Percentiles rank a stretch among this genome's conserved stretches.
These are phyloP conservation scores for Glareola pratincola DNA, from an alignment of 2,113 vertebrate species.

Conservation along the genomic window DNA sequence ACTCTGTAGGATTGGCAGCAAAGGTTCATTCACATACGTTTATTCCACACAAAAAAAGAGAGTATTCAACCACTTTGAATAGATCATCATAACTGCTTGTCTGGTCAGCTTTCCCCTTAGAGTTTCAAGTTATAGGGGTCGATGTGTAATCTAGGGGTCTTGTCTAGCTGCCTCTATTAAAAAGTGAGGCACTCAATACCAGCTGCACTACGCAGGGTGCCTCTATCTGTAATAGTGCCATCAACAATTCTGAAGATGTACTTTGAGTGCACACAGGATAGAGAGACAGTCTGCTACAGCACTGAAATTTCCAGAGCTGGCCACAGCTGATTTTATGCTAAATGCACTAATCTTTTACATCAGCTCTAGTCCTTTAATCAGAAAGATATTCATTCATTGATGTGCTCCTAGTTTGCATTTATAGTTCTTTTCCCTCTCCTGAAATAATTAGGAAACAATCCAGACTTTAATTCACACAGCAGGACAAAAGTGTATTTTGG, in stretches of 20 bases:
- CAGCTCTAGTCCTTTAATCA: conserved; percentile 15
- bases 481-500: background rate
- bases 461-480: background rate
- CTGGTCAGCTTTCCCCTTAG: conserved; percentile 50
- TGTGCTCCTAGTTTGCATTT: background rate
- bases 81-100: conserved; percentile 61
- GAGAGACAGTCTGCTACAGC: background rate
- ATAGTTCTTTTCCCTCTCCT: background rate
- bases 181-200: conserved; percentile 42
- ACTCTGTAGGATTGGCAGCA: background rate
- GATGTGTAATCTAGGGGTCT: conserved; percentile 40
- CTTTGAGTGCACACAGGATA: background rate
- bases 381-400: conserved; percentile 20
- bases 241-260: conserved; percentile 40
- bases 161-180: conserved; percentile 48
- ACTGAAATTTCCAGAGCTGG: conserved; percentile 16
- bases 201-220: conserved; percentile 46
- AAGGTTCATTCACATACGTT: background rate
- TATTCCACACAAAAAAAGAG: background rate
- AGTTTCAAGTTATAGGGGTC: conserved; percentile 41
- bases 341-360: conserved; percentile 16
- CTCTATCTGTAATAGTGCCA: conserved; percentile 43
- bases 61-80: conserved; percentile 43
- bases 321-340: conserved; percentile 42
- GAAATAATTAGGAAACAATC: conserved; percentile 13